Conservation (phyloP, 1,140 invertebrate species). For the Hormaphis cornu region DNA sequence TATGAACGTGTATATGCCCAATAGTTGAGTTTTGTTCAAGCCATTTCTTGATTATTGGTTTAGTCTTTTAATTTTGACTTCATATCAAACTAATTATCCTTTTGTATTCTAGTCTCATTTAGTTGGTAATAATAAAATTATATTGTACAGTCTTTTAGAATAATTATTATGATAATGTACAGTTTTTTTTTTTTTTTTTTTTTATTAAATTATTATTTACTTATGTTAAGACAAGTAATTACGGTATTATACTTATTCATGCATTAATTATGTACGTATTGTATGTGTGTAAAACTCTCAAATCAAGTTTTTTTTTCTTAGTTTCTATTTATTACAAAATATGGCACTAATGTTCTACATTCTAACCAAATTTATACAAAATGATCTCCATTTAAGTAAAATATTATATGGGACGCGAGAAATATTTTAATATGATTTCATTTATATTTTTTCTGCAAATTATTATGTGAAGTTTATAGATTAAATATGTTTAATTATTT, state of each 20-base stretch:
- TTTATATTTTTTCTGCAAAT: background rate
- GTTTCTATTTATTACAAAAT: conserved; percentile 1
- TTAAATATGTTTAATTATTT: background rate
- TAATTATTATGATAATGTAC: conserved; percentile 24
- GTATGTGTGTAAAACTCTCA: background rate
- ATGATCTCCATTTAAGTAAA: conserved; percentile 22
- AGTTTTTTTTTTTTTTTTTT: conserved; percentile 12
- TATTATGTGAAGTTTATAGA: background rate
- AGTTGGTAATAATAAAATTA: conserved; percentile 2
- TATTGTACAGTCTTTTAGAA: conserved; percentile 15
- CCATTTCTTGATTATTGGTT: background rate
- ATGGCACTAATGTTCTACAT: background rate
- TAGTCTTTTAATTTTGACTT: conserved; percentile 7
- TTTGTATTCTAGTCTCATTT: conserved; percentile 32
- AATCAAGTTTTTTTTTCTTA: background rate
- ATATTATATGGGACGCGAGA: background rate
- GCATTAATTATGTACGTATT: background rate
- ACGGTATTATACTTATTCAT: background rate
- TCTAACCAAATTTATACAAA: conserved; percentile 11
- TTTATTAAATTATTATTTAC: conserved; percentile 20
- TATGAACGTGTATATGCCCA: background rate
- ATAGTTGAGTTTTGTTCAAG: background rate
- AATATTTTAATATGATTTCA: background rate
- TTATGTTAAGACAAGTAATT: background rate
- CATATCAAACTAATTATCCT: conserved; percentile 23